These are phyloP conservation scores for Tipula vernalis DNA, from an alignment of 2,888 invertebrate species.

Conservation along the genomic window DNA sequence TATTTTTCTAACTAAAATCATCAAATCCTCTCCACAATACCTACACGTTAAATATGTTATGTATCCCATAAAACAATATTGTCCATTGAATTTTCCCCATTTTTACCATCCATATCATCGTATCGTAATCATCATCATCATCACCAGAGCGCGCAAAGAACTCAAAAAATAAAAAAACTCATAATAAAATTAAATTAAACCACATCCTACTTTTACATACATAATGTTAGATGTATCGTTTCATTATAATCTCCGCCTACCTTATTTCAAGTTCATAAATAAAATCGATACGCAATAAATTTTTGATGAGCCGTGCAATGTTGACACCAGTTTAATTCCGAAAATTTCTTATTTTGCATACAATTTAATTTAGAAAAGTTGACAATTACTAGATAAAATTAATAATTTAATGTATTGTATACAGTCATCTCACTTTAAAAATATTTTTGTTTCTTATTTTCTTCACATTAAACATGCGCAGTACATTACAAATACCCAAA, in stretches of 20 bases:
- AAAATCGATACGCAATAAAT: background rate
- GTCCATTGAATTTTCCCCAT: background rate
- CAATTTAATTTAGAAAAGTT: background rate
- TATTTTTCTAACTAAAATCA: background rate
- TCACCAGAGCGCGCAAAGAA: background rate
- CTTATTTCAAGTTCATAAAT: background rate
- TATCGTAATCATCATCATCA: background rate
- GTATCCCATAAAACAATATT: background rate
- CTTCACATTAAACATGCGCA: background rate
- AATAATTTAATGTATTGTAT: background rate
- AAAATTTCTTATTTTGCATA: background rate
- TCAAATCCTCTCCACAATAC: background rate
- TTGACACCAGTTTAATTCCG: background rate
- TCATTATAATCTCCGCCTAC: constrained; percentile 4
- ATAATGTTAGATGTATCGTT: background rate
- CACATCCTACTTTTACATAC: background rate
- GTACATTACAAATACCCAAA: background rate
- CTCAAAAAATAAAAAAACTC: background rate
- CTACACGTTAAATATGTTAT: background rate
- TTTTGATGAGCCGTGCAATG: background rate
- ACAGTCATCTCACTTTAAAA: background rate
- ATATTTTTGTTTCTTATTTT: background rate
- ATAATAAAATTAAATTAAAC: background rate
- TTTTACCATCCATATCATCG: background rate
- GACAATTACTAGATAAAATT: background rate